Evolutionary conservation across 2,113 vertebrate genomes (phyloP).

Genomic region (Melanerpes aurifrons): DNA sequence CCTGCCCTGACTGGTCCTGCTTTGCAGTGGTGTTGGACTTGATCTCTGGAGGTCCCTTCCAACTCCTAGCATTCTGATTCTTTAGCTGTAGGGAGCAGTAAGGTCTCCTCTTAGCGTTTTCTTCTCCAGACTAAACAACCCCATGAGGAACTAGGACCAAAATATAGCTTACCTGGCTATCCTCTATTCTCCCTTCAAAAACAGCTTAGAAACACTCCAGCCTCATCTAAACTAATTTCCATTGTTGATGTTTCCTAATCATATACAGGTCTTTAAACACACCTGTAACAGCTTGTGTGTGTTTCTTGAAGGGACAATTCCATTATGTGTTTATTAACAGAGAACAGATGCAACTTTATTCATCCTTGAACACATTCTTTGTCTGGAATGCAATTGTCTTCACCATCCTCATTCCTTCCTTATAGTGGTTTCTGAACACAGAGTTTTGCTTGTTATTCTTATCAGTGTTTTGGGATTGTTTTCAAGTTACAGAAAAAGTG

Average conservation of each 20-base stretch:
- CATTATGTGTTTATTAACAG: neutral
- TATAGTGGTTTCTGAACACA: neutral
- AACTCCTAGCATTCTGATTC: no score
- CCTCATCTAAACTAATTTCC: neutral
- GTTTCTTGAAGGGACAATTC: neutral
- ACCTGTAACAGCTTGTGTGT: neutral
- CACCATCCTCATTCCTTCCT: neutral
- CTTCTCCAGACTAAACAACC: no score
- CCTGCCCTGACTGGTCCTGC: no score
- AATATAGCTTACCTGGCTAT: neutral
- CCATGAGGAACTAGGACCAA: neutral
- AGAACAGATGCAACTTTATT: neutral
- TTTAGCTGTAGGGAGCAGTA: no score
- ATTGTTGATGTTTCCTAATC: neutral
- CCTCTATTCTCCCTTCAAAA: neutral
- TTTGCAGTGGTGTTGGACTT: no score
- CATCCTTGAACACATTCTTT: neutral
- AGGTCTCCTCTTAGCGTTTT: no score
- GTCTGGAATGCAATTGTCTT: no score
- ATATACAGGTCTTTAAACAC: neutral
- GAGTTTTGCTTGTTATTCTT: neutral
- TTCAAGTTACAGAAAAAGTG: neutral
- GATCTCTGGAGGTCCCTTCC: no score
- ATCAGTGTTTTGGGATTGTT: neutral
- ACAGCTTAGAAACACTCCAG: neutral